Evolutionary conservation across 2,797 vertebrate genomes (phyloP).

Genomic region (Cryptoprocta ferox): DNA sequence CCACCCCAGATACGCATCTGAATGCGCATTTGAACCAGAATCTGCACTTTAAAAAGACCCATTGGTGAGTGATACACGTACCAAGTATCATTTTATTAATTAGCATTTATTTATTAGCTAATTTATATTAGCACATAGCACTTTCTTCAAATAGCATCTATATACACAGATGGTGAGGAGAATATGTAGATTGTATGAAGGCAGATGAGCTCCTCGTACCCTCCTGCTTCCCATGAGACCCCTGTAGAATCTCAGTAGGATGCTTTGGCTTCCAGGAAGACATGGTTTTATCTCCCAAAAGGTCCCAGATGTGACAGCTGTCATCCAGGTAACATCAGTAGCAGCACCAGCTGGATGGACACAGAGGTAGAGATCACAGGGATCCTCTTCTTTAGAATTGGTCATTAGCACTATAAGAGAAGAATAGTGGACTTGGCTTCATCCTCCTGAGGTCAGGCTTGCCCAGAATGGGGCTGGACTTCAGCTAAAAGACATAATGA

Average conservation of each 20-base stretch:
- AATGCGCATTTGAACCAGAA: background rate
- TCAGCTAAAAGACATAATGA: background rate
- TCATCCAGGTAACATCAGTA: background rate
- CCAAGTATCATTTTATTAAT: background rate
- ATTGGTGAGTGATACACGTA: background rate
- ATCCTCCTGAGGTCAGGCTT: background rate
- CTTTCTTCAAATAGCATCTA: background rate
- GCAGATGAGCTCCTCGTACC: accelerated
- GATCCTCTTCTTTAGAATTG: background rate
- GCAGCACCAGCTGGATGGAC: background rate
- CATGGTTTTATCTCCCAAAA: background rate
- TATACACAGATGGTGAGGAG: background rate
- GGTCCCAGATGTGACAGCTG: background rate
- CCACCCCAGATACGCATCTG: accelerated
- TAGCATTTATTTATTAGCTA: background rate
- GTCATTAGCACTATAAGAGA: background rate
- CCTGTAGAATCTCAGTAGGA: background rate
- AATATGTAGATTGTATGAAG: background rate
- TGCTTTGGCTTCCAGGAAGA: background rate
- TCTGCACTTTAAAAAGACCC: background rate
- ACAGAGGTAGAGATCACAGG: no score
- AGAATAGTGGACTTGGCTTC: background rate
- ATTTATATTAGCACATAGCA: background rate
- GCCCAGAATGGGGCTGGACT: background rate
- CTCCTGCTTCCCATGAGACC: background rate